Base-by-base conservation (phyloP, 1,140 invertebrate genomes). In the Sarcophaga peregrina region DNA sequence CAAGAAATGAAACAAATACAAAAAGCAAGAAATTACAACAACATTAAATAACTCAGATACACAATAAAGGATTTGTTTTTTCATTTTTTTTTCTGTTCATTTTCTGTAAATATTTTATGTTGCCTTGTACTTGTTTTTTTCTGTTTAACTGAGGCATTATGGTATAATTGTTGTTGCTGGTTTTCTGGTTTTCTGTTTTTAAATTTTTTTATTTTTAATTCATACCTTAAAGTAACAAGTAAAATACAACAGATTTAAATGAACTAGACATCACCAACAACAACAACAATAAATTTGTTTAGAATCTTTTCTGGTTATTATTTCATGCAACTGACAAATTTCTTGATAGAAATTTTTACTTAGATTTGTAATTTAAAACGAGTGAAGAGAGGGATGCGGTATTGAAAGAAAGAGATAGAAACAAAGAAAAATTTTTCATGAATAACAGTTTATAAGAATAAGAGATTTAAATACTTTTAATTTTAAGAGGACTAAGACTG, bases 201-300 rank as follows among this genome's bases (percentile, higher is more conserved):
- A n/a, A n/a, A 37, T 37, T 2, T 37, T 37, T 37, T 37, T 37
- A 37, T 9, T 52, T 68, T 20, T 68, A 68, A 68, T 20, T 58
- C n/a, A 68, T 68, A 68, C 62, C 62, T 68, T 58, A 5, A 68
- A 68, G 62, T 68, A 37, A 37, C 25, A 37, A 37, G 25, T 68
- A 68, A 68, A 68, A 68, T 58, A 68, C 62, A 68, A 17, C 17
- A 68, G 62, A 25, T 68, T 68, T 25, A 68, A 68, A 68, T 62
- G 17, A 58, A 58, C 54, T n/a, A 13, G n/a, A 58, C 54, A 58
- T 9, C 54, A 58, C 9, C 54, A 58, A 58, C 54, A 58, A 11
- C 54, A 58, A n/a, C 54, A 58, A n/a, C 62, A 68, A 68, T 10
- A 68, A 4, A 25, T 1, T 20, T 37, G 25, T 37, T 37, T 2